phyloP scores from a whole-genome alignment of 2,888 invertebrate species.

The Erebia epiphron region DNA sequence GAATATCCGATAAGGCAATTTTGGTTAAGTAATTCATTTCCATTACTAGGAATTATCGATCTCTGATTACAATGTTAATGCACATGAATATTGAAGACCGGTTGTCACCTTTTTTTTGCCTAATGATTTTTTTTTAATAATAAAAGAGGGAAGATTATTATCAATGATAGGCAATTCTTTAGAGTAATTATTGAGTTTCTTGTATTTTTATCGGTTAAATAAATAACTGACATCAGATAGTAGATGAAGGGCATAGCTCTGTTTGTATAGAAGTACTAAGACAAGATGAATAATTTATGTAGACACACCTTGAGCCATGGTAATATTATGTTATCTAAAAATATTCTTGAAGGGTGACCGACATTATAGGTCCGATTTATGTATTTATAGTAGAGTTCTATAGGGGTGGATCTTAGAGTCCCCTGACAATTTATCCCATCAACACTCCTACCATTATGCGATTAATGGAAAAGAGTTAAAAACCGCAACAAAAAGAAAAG shows the following conservation, averaged over 20 bases:
- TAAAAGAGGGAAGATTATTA: background rate
- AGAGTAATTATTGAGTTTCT: background rate
- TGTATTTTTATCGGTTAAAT: background rate
- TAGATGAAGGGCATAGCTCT: background rate
- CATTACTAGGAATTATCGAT: conserved; percentile 4
- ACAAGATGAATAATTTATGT: too few species aligned
- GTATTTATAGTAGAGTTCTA: too few species aligned
- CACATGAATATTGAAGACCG: conserved; percentile 1
- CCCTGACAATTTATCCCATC: too few species aligned
- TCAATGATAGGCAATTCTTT: background rate
- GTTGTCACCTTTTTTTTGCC: background rate
- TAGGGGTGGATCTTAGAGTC: too few species aligned
- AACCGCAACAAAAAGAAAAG: too few species aligned
- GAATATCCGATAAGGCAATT: conserved; percentile 11
- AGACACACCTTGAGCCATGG: too few species aligned
- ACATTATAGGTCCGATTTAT: too few species aligned
- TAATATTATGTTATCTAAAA: too few species aligned
- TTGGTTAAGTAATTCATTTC: conserved; percentile 2
- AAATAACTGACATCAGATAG: background rate
- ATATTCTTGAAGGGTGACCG: too few species aligned
- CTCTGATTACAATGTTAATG: conserved; percentile 6
- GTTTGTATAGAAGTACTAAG: too few species aligned
- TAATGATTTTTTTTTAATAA: background rate
- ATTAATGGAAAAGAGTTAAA: too few species aligned
- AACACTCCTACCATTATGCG: too few species aligned